Conservation (phyloP, 2,888 invertebrate species). For the Cremastinae sp. region DNA sequence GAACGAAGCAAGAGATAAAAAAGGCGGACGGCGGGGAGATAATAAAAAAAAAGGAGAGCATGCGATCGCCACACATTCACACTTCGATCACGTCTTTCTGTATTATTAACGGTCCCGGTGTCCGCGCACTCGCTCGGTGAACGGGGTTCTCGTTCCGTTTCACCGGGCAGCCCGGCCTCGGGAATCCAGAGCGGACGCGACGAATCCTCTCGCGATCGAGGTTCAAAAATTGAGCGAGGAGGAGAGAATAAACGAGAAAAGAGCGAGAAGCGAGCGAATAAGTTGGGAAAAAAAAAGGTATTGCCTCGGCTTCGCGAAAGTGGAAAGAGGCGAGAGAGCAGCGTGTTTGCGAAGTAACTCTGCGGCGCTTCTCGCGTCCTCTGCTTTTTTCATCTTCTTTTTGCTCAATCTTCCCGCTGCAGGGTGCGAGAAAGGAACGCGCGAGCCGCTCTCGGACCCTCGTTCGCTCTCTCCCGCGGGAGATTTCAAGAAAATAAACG, state of each 20-base stretch:
- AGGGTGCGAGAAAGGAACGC: constrained; percentile 33
- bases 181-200: constrained; percentile 35
- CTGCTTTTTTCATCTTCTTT: constrained; percentile 7
- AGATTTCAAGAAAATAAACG: constrained; percentile 29
- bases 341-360: constrained; percentile 25
- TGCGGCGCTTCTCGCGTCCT: constrained; percentile 6
- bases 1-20: constrained; percentile 8
- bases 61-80: constrained; percentile 32
- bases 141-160: constrained; percentile 49
- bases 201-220: constrained; percentile 25
- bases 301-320: constrained; percentile 1
- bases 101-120: constrained; percentile 48
- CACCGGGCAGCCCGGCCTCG: constrained; percentile 53
- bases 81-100: constrained; percentile 27
- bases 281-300: constrained; percentile 7
- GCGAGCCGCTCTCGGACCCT: background rate
- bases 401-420: constrained; percentile 40
- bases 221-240: constrained; percentile 12
- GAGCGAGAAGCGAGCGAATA: background rate
- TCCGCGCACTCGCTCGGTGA: constrained; percentile 4
- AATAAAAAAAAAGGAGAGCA: constrained; percentile 20
- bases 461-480: background rate
- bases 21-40: constrained; percentile 18
- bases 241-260: constrained; percentile 2
- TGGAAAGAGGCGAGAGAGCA: constrained; percentile 18